A percentile compares a stretch with the other conserved stretches of the same genome.
Evolutionary conservation across 2,113 vertebrate species (phyloP).

Genomic region (Hypomesus transpacificus): DNA sequence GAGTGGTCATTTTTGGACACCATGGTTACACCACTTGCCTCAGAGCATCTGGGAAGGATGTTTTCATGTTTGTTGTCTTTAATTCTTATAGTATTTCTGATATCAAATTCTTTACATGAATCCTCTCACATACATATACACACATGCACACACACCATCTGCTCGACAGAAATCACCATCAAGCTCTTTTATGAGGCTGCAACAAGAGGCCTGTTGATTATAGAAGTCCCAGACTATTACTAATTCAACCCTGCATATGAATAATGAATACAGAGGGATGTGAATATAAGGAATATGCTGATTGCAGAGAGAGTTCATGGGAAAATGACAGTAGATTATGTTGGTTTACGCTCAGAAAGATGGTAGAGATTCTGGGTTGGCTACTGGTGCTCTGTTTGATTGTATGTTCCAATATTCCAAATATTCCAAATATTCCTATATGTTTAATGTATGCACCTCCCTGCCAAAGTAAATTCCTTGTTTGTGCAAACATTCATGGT

Average conservation of each 20-base stretch:
- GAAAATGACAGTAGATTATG: background rate
- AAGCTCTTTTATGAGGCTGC: constrained; percentile 18
- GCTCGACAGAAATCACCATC: background rate
- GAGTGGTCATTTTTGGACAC: background rate
- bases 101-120: background rate
- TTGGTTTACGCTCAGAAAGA: too few species aligned
- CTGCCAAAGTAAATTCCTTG: too few species aligned
- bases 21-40: too few species aligned
- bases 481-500: too few species aligned
- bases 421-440: too few species aligned
- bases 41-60: background rate
- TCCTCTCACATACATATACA: background rate
- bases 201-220: constrained; percentile 20
- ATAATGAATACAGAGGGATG: constrained; percentile 21
- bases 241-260: constrained; percentile 35
- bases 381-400: too few species aligned
- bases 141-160: background rate
- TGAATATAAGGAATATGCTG: background rate
- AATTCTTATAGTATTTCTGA: background rate
- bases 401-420: too few species aligned
- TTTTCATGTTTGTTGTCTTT: background rate
- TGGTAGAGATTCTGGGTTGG: too few species aligned
- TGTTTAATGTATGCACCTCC: too few species aligned
- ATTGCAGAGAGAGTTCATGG: background rate
- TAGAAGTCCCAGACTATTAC: constrained; percentile 17